phyloP scores from a whole-genome alignment of 2,113 vertebrate species.

The Bubo blakistoni region DNA sequence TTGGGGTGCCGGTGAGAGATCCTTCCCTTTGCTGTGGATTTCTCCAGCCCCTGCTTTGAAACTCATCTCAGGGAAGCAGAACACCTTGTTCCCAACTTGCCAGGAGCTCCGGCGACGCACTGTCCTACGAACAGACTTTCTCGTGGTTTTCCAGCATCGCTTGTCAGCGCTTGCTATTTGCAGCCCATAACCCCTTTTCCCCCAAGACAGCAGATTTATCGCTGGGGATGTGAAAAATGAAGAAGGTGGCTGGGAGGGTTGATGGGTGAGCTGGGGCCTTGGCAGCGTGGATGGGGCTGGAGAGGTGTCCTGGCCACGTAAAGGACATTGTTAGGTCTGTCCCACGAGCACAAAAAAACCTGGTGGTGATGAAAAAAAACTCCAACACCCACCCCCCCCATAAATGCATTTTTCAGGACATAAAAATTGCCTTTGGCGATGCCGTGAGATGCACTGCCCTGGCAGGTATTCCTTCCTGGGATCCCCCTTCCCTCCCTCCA shows the following conservation, averaged over 20 bases:
- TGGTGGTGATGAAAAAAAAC: not conserved
- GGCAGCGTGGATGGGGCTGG: not conserved
- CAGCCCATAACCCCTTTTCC: not conserved
- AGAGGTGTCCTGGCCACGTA: not conserved
- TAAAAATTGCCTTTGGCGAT: not conserved
- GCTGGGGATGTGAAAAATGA: not conserved
- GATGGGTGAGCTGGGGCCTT: not conserved
- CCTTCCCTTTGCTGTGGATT: not conserved
- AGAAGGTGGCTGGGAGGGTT: not conserved
- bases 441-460: not conserved
- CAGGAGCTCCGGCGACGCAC: not conserved
- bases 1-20: not conserved
- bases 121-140: not conserved
- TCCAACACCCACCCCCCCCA: not conserved
- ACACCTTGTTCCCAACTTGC: not conserved
- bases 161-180: slow-evolving; percentile 29
- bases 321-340: not conserved
- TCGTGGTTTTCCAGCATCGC: not conserved
- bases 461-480: not conserved
- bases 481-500: not conserved
- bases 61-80: not conserved
- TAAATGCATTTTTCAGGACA: not conserved
- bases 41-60: not conserved
- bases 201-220: not conserved
- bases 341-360: not conserved